Percentiles rank a stretch among this genome's conserved stretches.
Evolutionary conservation across 2,113 vertebrate genomes (phyloP).

Genomic region (Trichechus manatus): DNA sequence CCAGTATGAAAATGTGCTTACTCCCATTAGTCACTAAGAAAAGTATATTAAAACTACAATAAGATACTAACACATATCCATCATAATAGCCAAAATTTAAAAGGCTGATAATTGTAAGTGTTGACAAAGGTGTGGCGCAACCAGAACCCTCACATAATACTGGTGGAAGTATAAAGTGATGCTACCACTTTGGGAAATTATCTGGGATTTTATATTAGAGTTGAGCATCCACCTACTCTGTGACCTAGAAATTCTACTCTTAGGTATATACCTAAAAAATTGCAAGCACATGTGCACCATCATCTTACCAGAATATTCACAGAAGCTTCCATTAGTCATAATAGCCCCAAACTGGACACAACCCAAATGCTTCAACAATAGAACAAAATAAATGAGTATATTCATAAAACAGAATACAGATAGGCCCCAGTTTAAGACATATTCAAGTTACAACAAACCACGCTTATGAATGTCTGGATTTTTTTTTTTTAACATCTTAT

Average conservation of each 20-base stretch:
- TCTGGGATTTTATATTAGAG: too few relatives aligned
- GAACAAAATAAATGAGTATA: background rate
- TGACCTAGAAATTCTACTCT: background rate
- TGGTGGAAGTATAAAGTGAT: background rate
- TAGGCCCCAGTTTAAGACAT: too few relatives aligned
- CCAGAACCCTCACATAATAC: fast-evolving
- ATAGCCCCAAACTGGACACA: background rate
- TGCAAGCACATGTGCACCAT: fast-evolving
- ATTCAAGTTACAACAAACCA: too few relatives aligned
- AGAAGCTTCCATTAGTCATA: background rate
- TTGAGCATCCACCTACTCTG: background rate
- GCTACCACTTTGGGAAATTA: background rate
- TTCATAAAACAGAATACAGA: fast-evolving
- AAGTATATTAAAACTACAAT: background rate
- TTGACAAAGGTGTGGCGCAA: background rate
- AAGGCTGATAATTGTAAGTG: background rate
- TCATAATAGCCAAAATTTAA: background rate
- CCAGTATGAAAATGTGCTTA: background rate
- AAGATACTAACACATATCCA: background rate
- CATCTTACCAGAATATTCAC: background rate
- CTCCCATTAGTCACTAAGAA: background rate
- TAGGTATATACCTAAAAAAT: background rate
- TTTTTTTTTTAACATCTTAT: too few relatives aligned
- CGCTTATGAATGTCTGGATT: too few relatives aligned
- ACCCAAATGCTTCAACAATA: background rate